These are phyloP conservation scores for Pachycephus smyrnensis DNA, from an alignment of 2,888 invertebrate genomes.

Conservation along the genomic window DNA sequence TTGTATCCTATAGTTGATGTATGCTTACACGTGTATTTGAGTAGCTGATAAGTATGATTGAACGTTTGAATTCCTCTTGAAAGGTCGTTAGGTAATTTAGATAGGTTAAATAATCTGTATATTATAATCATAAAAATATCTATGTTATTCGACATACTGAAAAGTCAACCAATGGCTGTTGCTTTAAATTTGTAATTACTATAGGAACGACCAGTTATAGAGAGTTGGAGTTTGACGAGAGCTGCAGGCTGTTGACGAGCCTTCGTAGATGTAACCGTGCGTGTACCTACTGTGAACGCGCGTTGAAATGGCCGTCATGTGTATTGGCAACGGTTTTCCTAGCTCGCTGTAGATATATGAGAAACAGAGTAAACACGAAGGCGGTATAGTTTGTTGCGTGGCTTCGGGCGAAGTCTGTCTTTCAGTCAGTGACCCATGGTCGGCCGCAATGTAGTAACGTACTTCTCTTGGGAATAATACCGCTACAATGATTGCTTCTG, in stretches of 20 bases:
- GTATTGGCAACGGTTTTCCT: neutral
- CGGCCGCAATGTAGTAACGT: neutral
- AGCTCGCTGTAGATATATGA: neutral
- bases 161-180: neutral
- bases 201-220: constrained; percentile 21
- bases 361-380: constrained; percentile 27
- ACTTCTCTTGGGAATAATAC: constrained; percentile 15
- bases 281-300: neutral
- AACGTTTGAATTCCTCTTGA: neutral
- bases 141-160: neutral
- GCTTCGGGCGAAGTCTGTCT: constrained; percentile 40
- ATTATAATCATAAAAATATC: neutral
- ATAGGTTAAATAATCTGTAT: neutral
- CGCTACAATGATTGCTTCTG: constrained; percentile 8
- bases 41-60: neutral
- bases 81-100: neutral
- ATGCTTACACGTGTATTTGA: neutral
- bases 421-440: constrained; percentile 37
- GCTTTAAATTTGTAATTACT: neutral
- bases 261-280: constrained; percentile 15
- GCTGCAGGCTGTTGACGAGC: constrained; percentile 18
- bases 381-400: constrained; percentile 39
- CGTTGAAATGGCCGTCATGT: neutral
- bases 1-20: neutral
- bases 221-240: constrained; percentile 7